Percentiles rank a stretch among this genome's conserved stretches.
Conservation (phyloP, 1,140 invertebrate species). For the Eriosoma lanigerum region DNA sequence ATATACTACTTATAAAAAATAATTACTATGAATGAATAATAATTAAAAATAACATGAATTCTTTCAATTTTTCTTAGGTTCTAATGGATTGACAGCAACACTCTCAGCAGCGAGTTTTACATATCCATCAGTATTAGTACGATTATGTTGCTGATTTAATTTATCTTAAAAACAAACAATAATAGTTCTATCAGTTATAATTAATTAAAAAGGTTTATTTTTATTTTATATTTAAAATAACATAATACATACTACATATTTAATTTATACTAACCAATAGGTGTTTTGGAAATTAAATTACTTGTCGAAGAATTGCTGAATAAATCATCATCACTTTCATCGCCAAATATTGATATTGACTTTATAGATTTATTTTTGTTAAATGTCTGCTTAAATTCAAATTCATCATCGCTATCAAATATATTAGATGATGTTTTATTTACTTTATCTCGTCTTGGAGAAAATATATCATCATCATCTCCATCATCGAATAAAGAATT, state of each 20-base stretch:
- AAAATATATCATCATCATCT: slow-evolving; percentile 30
- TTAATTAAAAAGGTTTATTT: too few species aligned
- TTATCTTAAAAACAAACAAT: slow-evolving; percentile 22
- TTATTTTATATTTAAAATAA: too few species aligned
- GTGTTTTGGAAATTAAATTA: slow-evolving; percentile 17
- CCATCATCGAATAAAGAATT: slow-evolving; percentile 40
- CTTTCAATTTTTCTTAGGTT: slow-evolving; percentile 5
- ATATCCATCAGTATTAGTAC: not conserved
- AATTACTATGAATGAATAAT: too few species aligned
- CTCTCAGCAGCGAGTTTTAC: slow-evolving; percentile 43
- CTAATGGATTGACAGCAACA: slow-evolving; percentile 38
- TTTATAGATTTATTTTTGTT: slow-evolving; percentile 12
- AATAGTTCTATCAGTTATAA: too few species aligned
- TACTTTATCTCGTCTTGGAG: not conserved
- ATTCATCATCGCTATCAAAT: slow-evolving; percentile 50
- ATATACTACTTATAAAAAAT: too few species aligned
- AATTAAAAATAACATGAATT: not conserved
- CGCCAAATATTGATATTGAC: slow-evolving; percentile 26
- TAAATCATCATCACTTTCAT: slow-evolving; percentile 45
- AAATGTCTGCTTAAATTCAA: slow-evolving; percentile 29
- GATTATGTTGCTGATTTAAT: slow-evolving; percentile 10
- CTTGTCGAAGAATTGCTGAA: slow-evolving; percentile 4
- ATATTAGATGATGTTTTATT: slow-evolving; percentile 1
- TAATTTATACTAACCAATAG: slow-evolving; percentile 25
- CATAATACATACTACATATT: not conserved